Evolutionary conservation across 2,888 invertebrate genomes (phyloP).

Genomic region (Cataglyphis cursor): DNA sequence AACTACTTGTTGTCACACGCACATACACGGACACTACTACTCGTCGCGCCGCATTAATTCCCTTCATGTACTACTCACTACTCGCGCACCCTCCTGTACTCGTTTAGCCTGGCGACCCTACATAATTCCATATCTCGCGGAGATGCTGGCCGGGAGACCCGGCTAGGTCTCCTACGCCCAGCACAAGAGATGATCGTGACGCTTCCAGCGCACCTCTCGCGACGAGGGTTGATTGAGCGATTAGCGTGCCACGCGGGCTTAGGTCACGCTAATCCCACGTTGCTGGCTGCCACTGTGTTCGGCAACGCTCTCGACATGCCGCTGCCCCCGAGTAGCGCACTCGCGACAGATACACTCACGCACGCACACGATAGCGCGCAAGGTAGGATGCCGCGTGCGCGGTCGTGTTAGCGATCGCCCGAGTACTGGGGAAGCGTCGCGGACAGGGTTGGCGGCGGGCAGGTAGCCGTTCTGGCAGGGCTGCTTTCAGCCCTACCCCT

Average conservation of each 20-base stretch:
- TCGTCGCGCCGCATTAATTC: not conserved
- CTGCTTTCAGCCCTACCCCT: constrained; percentile 79
- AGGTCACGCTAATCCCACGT: constrained; percentile 40
- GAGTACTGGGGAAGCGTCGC: constrained; percentile 78
- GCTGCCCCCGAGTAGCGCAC: not conserved
- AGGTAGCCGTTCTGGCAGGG: constrained; percentile 79
- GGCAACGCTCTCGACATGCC: constrained; percentile 33
- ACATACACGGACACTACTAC: constrained; percentile 7
- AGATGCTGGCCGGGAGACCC: constrained; percentile 30
- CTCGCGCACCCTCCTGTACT: constrained; percentile 16
- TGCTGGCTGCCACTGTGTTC: constrained; percentile 30
- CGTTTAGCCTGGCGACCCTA: constrained; percentile 23
- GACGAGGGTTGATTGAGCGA: constrained; percentile 38
- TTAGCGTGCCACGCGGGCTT: constrained; percentile 49
- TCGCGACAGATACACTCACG: constrained; percentile 30
- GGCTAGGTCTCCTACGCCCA: constrained; percentile 17
- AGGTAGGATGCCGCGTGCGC: constrained; percentile 71
- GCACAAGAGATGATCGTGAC: constrained; percentile 25
- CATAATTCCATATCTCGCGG: constrained; percentile 29
- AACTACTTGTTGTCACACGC: constrained; percentile 21
- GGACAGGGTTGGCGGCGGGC: constrained; percentile 77
- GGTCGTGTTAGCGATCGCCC: constrained; percentile 74
- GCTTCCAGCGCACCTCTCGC: constrained; percentile 14
- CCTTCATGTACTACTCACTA: constrained; percentile 34
- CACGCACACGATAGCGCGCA: constrained; percentile 61